A percentile compares a stretch with the other conserved stretches of the same genome.
phyloP scores from a whole-genome alignment of 2,888 invertebrate species.

The Scaptomyza polygonia region DNA sequence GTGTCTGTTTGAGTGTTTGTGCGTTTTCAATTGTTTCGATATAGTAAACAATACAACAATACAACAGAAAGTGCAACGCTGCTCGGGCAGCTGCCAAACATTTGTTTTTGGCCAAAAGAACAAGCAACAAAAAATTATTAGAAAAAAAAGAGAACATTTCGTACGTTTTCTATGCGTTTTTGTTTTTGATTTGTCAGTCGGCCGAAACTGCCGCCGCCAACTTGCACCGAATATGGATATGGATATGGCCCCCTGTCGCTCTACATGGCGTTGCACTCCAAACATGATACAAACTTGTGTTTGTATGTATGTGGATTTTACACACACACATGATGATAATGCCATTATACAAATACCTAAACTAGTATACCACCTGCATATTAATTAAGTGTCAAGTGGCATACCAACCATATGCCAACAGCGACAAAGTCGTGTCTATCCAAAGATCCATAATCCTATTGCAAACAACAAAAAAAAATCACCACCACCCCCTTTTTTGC shows the following conservation, averaged over 20 bases:
- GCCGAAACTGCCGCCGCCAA: slow-evolving; percentile 2
- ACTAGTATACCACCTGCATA: slow-evolving; percentile 65
- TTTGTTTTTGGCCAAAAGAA: slow-evolving; percentile 32
- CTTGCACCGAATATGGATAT: slow-evolving; percentile 52
- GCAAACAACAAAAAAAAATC: too few species aligned
- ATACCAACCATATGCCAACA: slow-evolving; percentile 43
- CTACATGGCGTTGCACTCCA: slow-evolving; percentile 46
- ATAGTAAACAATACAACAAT: slow-evolving; percentile 60
- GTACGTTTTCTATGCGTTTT: too few species aligned
- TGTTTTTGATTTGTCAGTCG: slow-evolving; percentile 35
- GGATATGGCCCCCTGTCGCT: slow-evolving; percentile 57
- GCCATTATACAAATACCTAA: slow-evolving; percentile 68
- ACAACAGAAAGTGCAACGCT: slow-evolving; percentile 25
- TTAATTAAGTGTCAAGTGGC: slow-evolving; percentile 51
- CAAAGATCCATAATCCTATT: slow-evolving; percentile 11
- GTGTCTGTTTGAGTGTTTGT: not conserved
- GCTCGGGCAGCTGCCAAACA: slow-evolving; percentile 58
- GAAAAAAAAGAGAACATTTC: slow-evolving; percentile 67
- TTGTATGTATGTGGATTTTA: slow-evolving; percentile 16
- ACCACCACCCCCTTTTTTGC: not conserved
- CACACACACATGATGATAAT: slow-evolving; percentile 45
- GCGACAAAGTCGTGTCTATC: slow-evolving; percentile 24
- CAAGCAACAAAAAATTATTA: slow-evolving; percentile 60
- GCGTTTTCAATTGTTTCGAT: slow-evolving; percentile 15
- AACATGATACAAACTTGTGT: not conserved